phyloP scores from a whole-genome alignment of 2,888 invertebrate species.

The Perizoma affinitatum region DNA sequence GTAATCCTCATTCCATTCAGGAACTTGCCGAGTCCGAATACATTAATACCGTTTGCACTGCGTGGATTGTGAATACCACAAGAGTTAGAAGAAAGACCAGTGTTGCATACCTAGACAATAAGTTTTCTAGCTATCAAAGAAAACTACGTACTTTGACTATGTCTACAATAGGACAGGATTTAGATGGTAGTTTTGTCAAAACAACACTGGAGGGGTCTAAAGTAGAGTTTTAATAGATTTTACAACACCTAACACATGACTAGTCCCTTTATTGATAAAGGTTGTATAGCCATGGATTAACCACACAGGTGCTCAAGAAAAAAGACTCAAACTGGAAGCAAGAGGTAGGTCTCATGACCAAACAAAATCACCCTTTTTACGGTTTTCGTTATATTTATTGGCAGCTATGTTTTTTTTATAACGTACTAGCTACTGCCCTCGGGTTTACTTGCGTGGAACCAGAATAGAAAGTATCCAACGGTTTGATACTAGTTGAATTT shows the following conservation, averaged over 20 bases:
- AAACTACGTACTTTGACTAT: conserved; percentile 19
- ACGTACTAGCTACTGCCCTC: too few relatives aligned
- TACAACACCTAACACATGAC: conserved; percentile 57
- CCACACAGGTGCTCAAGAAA: background rate
- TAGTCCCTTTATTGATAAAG: conserved; percentile 36
- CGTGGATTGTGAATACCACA: background rate
- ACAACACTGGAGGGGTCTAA: conserved; percentile 70
- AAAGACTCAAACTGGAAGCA: background rate
- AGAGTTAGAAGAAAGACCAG: conserved; percentile 10
- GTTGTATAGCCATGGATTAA: background rate
- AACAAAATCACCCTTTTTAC: too few relatives aligned
- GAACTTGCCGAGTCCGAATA: too few relatives aligned
- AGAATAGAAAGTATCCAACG: too few relatives aligned
- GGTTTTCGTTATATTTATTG: too few relatives aligned
- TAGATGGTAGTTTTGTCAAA: conserved; percentile 39
- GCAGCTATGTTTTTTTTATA: too few relatives aligned
- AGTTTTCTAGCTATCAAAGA: conserved; percentile 23
- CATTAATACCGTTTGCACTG: conserved; percentile 2
- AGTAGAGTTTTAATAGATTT: conserved; percentile 47
- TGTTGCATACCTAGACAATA: conserved; percentile 12
- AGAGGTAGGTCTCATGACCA: background rate
- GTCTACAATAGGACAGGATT: conserved; percentile 8
- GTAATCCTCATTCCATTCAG: too few relatives aligned
- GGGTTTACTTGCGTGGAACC: too few relatives aligned
- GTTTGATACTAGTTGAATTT: too few relatives aligned